phyloP scores from a whole-genome alignment of 2,888 invertebrate species.

The Melieria crassipennis region DNA sequence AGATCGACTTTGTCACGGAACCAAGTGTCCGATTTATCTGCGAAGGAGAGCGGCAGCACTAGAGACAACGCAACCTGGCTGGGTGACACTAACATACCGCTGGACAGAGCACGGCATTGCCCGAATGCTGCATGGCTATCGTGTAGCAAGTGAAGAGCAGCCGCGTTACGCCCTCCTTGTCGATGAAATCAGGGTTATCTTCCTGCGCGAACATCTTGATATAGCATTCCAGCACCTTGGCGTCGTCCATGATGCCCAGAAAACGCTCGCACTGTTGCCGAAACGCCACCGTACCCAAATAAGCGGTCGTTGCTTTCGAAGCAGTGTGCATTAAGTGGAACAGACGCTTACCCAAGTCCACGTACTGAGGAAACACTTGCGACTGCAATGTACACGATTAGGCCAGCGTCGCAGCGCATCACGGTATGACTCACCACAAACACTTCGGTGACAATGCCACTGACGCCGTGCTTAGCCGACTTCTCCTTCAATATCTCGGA shows the following conservation, averaged over 20 bases:
- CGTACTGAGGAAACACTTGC: slow-evolving; percentile 82
- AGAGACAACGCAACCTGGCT: background rate
- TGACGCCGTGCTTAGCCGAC: slow-evolving; percentile 75
- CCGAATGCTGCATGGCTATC: slow-evolving; percentile 82
- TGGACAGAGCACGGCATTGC: slow-evolving; percentile 72
- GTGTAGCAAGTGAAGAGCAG: slow-evolving; percentile 80
- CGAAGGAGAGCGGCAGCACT: slow-evolving; percentile 18
- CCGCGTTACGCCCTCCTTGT: slow-evolving; percentile 72
- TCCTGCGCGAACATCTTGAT: slow-evolving; percentile 73
- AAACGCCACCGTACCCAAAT: slow-evolving; percentile 74
- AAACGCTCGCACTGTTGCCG: slow-evolving; percentile 78
- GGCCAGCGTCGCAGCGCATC: slow-evolving; percentile 39
- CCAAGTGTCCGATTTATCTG: slow-evolving; percentile 77
- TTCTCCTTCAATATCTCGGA: slow-evolving; percentile 78
- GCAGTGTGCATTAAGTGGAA: slow-evolving; percentile 73
- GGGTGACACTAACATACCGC: slow-evolving; percentile 59
- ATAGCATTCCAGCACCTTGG: slow-evolving; percentile 74
- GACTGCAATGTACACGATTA: slow-evolving; percentile 66
- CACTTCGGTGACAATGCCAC: slow-evolving; percentile 74
- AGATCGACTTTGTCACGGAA: slow-evolving; percentile 81
- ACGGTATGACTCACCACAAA: slow-evolving; percentile 58
- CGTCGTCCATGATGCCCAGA: slow-evolving; percentile 70
- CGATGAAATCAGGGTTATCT: slow-evolving; percentile 70
- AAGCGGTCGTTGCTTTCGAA: slow-evolving; percentile 71
- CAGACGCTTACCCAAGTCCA: slow-evolving; percentile 75